Evolutionary conservation across 2,888 invertebrate genomes (phyloP).

Genomic region (Nasonia oneida): DNA sequence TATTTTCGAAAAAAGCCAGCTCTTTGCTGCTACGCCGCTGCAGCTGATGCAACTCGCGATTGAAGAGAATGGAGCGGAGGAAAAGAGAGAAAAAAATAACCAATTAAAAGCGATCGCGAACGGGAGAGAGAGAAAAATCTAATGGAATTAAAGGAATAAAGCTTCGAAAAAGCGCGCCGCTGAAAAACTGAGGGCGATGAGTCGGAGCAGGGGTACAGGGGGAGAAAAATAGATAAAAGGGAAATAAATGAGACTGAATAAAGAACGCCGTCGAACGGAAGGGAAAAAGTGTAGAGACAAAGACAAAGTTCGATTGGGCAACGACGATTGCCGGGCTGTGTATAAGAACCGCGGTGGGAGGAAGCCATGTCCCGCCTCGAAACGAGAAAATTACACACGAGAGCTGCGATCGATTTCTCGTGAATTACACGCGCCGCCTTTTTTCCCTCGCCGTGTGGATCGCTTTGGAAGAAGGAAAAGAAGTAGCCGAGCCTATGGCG

Average conservation of each 20-base stretch:
- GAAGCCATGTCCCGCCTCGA: constrained; percentile 11
- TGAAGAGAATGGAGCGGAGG: neutral
- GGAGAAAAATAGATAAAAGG: constrained; percentile 39
- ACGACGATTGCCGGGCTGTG: constrained; percentile 48
- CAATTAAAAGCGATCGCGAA: neutral
- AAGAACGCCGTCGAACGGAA: constrained; percentile 8
- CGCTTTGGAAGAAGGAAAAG: constrained; percentile 1
- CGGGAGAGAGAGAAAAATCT: constrained; percentile 23
- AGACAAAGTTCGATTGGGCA: constrained; percentile 55
- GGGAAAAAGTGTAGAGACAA: constrained; percentile 8
- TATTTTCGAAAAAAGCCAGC: no score
- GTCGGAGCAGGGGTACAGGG: neutral
- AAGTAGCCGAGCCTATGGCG: neutral
- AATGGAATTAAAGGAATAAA: constrained; percentile 55
- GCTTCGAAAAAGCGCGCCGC: constrained; percentile 43
- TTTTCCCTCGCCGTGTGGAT: neutral
- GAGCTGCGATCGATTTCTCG: constrained; percentile 26
- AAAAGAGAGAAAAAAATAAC: neutral
- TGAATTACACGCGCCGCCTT: constrained; percentile 45
- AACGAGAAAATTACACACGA: constrained; percentile 57
- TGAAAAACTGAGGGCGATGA: constrained; percentile 19
- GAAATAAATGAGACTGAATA: constrained; percentile 58
- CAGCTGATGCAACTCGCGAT: no score
- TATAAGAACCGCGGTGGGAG: constrained; percentile 15
- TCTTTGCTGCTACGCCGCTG: no score